Evolutionary conservation across 2,888 invertebrate genomes (phyloP), one percentile per base, ranked within the genome.

Genomic region (Habrosyne pyritoides): DNA sequence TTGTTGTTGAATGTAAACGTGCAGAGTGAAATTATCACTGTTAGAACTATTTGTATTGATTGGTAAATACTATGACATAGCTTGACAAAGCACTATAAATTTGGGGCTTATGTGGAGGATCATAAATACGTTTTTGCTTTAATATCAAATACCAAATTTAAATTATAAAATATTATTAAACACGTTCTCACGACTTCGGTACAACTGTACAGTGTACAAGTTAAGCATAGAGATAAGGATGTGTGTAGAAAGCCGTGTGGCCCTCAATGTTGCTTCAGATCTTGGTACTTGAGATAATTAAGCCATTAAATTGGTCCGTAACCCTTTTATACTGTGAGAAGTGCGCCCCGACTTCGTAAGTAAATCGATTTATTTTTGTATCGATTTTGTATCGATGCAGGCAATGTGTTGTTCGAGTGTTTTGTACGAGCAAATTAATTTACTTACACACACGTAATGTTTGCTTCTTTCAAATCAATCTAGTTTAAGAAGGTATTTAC

Each of bases 221-320:
- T 72, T 69, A 73, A 73, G 66, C 61, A 66, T 61, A 72, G 74
- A 79, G 81, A 84, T 84, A 82, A 79, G 66, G 68, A 60, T 60
- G 62, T 70, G 71, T 73, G 73, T 74, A 69, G 49, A 60, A 53
- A 64, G 65, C 66, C 60, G 69, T 69, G 71, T 64, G 73, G 76
- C 76, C 74, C 75, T 81, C 71, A 80, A 73, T 77, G 75, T 66
- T 72, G 69, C 64, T 73, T 71, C 72, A 75, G 79, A 84, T 84
- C 81, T 77, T 69, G 74, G 82, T 85, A 87, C 86, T 89, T 81
- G 84, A 88, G 87, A 87, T 89, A 90, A 91, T 90, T 86, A 89
- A 89, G 87, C 84, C 84, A 89, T 91, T 88, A 88, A 84, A 86
- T 85, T 79, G 80, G 79, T 80, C 76, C 77, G 81, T 82, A 80